Base-by-base conservation (phyloP, 2,113 vertebrate genomes). In the Sialia sialis region DNA sequence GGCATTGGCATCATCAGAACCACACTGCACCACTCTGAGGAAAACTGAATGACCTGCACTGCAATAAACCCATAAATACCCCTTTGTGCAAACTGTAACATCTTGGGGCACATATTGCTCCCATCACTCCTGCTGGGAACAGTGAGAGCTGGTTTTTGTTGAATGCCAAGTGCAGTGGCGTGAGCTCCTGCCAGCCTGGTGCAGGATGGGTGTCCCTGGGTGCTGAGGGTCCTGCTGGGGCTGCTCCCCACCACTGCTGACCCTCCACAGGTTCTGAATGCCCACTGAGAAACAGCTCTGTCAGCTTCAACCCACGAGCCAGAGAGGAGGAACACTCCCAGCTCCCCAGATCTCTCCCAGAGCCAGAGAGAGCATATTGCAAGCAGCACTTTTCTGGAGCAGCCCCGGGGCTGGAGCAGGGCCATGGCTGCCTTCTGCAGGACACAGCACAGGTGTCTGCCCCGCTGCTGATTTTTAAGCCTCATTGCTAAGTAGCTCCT, bases 401-500 rank as follows among this genome's bases (percentile, higher is more conserved):
- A 5, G 49, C 78, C 77, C 55, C 0, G 10, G 68, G 67, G 36
- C 89, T 91, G 93, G 91, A 96, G 73, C 12, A 0, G 62, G 84
- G 91, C 89, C 89, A 88, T 1, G 1, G 25, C 78, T 58, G 48
- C 79, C 63, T 81, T 63, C 70, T 59, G 69, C 75, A 51, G 86
- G 77, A 41, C 87, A 25, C 14, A 6, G 70, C 10, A 0, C 96
- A 89, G 96, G 80, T 94, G 93, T n/a, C 91, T 84, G 90, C 74
- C 89, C 84, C 46, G 22, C 78, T 77, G 78, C 81, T 95, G 91
- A 75, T 52, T 16, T 78, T 86, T 70, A 86, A 95, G 62, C 86
- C 68, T 87, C 86, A 8, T 27, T 39, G 56, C 75, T 95, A 87
- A 95, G 84, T 51, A 84, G 87, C 87, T 94, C 93, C 94, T 94